phyloP scores from a whole-genome alignment of 1,140 invertebrate genomes.

The Melitaea cinxia region DNA sequence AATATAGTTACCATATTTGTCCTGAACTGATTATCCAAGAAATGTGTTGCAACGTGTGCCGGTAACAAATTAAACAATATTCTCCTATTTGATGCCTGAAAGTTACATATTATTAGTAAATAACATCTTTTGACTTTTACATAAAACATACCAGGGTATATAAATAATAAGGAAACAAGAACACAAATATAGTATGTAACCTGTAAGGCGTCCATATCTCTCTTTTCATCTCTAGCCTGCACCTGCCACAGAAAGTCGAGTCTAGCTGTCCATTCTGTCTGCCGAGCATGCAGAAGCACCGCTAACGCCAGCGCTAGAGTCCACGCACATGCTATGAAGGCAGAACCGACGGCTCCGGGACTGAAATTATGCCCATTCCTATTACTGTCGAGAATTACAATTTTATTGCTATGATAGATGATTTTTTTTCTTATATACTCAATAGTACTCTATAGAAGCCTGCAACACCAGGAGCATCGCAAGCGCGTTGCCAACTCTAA shows the following conservation, averaged over 20 bases:
- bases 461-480: no score
- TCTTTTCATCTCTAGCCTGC: constrained; percentile 93
- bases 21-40: constrained; percentile 93
- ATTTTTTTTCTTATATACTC: no score
- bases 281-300: constrained; percentile 90
- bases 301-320: constrained; percentile 91
- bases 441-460: no score
- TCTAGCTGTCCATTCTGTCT: constrained; percentile 92
- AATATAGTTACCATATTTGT: constrained; percentile 89
- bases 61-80: constrained; percentile 97
- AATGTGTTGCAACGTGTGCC: constrained; percentile 95
- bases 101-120: no score
- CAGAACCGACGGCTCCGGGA: constrained; percentile 82
- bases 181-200: constrained; percentile 28
- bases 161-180: not conserved
- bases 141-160: no score
- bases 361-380: constrained; percentile 46
- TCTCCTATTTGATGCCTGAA: constrained; percentile 88
- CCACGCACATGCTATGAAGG: constrained; percentile 86
- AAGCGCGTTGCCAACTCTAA: no score
- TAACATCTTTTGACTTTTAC: no score
- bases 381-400: no score
- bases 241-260: constrained; percentile 94
- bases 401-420: no score
- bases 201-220: constrained; percentile 94